Percentiles rank a stretch among this genome's conserved stretches.
phyloP scores from a whole-genome alignment of 1,140 invertebrate species.

The Condylostylus longicornis region DNA sequence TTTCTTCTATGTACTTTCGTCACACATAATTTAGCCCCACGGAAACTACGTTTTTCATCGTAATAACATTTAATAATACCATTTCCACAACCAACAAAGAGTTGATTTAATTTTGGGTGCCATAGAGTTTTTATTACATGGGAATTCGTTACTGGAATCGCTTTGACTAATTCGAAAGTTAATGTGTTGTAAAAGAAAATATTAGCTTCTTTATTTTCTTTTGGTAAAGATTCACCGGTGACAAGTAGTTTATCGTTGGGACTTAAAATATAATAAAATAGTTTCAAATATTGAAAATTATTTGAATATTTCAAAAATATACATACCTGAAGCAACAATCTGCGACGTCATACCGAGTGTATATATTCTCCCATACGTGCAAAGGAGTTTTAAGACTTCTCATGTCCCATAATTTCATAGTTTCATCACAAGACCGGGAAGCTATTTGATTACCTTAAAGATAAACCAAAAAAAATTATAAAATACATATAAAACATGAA shows the following conservation, averaged over 20 bases:
- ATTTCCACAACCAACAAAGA: constrained; percentile 85
- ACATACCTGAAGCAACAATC: constrained; percentile 45
- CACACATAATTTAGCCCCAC: constrained; percentile 84
- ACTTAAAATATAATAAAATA: constrained; percentile 71
- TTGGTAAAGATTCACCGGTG: constrained; percentile 71
- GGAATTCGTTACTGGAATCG: constrained; percentile 60
- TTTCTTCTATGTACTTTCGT: constrained; percentile 65
- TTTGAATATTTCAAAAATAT: neutral
- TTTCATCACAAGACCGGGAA: constrained; percentile 80
- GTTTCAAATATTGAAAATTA: neutral
- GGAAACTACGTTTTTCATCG: constrained; percentile 66
- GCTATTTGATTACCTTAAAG: constrained; percentile 37
- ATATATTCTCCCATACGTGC: constrained; percentile 50
- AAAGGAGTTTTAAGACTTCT: constrained; percentile 68
- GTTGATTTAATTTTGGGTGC: constrained; percentile 95
- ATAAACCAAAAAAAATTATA: neutral
- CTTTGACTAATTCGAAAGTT: constrained; percentile 57
- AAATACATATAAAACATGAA: neutral
- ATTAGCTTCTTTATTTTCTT: constrained; percentile 52
- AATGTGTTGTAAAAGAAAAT: constrained; percentile 70
- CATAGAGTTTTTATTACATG: constrained; percentile 81
- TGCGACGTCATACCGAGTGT: constrained; percentile 78
- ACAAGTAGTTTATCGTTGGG: constrained; percentile 82
- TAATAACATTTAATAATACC: constrained; percentile 84
- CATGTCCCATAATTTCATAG: constrained; percentile 90